A percentile compares a stretch with the other conserved stretches of the same genome.
Conservation (phyloP, 2,888 invertebrate species). For the Rugalucina vietnamica region DNA sequence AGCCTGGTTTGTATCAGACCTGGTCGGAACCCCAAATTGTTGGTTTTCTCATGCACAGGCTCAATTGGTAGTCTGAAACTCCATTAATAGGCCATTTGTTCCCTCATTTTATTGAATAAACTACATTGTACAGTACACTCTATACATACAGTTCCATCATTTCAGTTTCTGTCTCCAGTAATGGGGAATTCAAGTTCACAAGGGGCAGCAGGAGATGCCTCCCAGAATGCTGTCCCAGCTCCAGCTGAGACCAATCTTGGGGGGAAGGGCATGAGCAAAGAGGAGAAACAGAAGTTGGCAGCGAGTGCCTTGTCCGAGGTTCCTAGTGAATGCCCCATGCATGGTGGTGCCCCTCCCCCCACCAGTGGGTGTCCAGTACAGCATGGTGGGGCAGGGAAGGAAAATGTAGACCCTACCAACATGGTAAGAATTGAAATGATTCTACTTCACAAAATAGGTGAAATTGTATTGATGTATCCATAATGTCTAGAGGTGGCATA, state of each 20-base stretch:
- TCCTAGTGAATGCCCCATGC: constrained; percentile 92
- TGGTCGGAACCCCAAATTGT: too few species aligned
- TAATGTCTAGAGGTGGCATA: too few species aligned
- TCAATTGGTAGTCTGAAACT: too few species aligned
- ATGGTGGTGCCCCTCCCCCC: constrained; percentile 84
- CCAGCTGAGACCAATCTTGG: background rate
- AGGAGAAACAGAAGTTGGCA: constrained; percentile 48
- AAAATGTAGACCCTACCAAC: background rate
- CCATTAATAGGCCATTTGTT: too few species aligned
- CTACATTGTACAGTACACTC: too few species aligned
- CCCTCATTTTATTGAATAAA: too few species aligned
- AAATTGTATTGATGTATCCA: too few species aligned
- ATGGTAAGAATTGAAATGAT: constrained; percentile 10
- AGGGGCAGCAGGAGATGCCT: background rate
- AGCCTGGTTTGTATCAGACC: too few species aligned
- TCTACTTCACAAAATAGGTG: too few species aligned
- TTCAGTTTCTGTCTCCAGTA: background rate
- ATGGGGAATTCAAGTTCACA: constrained; percentile 1
- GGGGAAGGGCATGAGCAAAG: constrained; percentile 32
- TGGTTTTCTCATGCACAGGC: too few species aligned
- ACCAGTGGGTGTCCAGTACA: constrained; percentile 90
- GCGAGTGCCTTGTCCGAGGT: constrained; percentile 16
- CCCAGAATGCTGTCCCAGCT: background rate
- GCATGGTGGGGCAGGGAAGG: constrained; percentile 80
- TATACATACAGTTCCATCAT: too few species aligned